Evolutionary conservation across 2,888 invertebrate genomes (phyloP).

Genomic region (Macrostomum cliftonense): DNA sequence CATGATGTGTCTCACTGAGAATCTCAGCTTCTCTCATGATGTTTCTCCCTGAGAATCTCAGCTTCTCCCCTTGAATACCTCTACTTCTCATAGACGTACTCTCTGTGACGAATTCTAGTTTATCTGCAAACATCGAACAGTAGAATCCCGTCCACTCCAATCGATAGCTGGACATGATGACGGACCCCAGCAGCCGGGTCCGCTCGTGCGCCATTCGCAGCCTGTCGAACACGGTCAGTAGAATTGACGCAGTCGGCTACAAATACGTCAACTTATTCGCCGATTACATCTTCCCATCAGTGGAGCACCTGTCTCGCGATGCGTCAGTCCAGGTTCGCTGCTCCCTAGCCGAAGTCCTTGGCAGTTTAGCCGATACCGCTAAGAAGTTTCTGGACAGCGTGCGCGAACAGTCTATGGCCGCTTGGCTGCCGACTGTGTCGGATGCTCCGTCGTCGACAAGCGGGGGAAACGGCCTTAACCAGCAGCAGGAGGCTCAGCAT

Average conservation of each 20-base stretch:
- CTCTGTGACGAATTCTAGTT: no score
- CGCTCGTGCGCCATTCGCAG: neutral
- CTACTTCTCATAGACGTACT: no score
- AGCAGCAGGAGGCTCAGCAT: no score
- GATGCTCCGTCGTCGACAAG: no score
- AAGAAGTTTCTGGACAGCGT: slow-evolving; percentile 2
- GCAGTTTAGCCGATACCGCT: slow-evolving; percentile 1
- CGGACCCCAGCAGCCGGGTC: neutral
- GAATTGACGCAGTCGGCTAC: slow-evolving; percentile 4
- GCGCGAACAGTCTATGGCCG: neutral
- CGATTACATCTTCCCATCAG: slow-evolving; percentile 4
- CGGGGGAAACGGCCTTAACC: no score
- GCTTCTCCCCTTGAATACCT: no score
- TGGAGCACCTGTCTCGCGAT: slow-evolving; percentile 5
- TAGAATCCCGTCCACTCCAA: no score
- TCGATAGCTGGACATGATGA: neutral
- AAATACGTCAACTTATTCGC: slow-evolving; percentile 7
- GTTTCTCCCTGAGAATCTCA: no score
- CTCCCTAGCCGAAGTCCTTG: slow-evolving; percentile 3
- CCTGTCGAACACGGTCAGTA: slow-evolving; percentile 1
- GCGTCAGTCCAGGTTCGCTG: slow-evolving; percentile 5
- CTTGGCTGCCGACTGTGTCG: neutral
- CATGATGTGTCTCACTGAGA: no score
- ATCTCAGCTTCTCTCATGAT: no score
- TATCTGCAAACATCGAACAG: no score